Percentiles rank a stretch among this genome's conserved stretches.
phyloP scores from a whole-genome alignment of 2,797 vertebrate species.

The Pangasius krempfi region DNA sequence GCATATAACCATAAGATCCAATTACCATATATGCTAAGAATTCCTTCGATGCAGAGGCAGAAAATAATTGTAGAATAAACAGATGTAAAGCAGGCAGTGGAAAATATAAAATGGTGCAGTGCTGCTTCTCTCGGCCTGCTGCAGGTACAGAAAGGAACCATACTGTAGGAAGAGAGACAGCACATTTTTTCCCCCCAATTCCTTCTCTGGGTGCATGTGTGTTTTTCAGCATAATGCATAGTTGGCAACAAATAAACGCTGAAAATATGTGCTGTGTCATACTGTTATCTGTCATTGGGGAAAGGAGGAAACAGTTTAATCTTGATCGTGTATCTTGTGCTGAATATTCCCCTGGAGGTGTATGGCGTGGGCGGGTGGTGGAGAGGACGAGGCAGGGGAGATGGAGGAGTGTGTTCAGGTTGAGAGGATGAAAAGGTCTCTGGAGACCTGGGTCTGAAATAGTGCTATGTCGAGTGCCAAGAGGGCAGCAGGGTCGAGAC shows the following conservation, averaged over 20 bases:
- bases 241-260: conserved; percentile 42
- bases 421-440: conserved; percentile 46
- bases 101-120: conserved; percentile 16
- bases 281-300: conserved; percentile 47
- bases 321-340: conserved; percentile 35
- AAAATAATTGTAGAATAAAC: conserved; percentile 48
- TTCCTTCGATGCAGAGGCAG: conserved; percentile 45
- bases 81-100: conserved; percentile 42
- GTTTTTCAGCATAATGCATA: conserved; percentile 50
- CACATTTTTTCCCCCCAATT: not conserved
- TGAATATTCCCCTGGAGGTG: conserved; percentile 21
- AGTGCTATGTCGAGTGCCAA: conserved; percentile 39
- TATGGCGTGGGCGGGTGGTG: not conserved
- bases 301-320: conserved; percentile 39
- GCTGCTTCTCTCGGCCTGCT: conserved; percentile 8
- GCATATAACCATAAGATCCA: conserved; percentile 48
- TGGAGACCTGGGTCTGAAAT: conserved; percentile 52
- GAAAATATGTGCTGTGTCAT: conserved; percentile 55
- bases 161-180: not conserved
- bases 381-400: conserved; percentile 6
- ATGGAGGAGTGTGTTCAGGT: conserved; percentile 41
- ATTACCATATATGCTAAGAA: conserved; percentile 52
- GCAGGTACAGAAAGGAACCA: conserved; percentile 14
- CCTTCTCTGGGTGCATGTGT: conserved; percentile 4
- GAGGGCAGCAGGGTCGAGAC: conserved; percentile 46